phyloP scores from a whole-genome alignment of 2,888 invertebrate species.

The Hydroisotoma schaefferi region DNA sequence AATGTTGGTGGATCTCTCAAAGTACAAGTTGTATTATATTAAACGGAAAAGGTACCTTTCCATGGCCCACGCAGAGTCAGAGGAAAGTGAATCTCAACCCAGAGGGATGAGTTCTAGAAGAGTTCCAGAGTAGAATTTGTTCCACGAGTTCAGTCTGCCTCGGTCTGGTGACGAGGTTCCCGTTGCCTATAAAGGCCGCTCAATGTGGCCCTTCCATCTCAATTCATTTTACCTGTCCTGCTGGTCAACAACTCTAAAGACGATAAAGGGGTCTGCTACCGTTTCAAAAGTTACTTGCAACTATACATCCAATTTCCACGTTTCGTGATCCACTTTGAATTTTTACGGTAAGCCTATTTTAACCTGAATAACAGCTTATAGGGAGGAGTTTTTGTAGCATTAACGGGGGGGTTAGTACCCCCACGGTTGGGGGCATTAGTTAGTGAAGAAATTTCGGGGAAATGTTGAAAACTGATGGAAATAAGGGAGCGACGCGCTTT shows the following conservation, averaged over 20 bases:
- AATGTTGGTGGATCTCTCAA: too few relatives aligned
- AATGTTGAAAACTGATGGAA: too few relatives aligned
- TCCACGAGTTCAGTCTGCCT: constrained; percentile 6
- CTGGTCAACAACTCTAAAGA: constrained; percentile 14
- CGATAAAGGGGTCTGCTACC: too few relatives aligned
- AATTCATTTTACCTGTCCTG: constrained; percentile 11
- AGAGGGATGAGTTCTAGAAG: not conserved
- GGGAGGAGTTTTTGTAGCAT: too few relatives aligned
- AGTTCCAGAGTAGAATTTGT: not conserved
- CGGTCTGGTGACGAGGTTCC: constrained; percentile 17
- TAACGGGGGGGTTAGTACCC: too few relatives aligned
- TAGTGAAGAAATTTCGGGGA: too few relatives aligned
- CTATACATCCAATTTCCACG: not conserved
- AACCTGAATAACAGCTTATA: not conserved
- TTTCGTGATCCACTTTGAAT: constrained; percentile 7
- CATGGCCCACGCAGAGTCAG: constrained; percentile 11
- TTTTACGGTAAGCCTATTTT: constrained; percentile 8
- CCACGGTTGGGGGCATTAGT: too few relatives aligned
- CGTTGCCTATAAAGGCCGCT: constrained; percentile 12
- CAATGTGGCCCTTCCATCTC: constrained; percentile 13
- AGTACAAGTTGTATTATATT: too few relatives aligned
- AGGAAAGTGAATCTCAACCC: not conserved
- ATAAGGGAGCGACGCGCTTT: too few relatives aligned
- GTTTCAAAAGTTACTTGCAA: not conserved
- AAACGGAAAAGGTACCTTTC: too few relatives aligned